Conservation (phyloP, 2,888 invertebrate genomes). For the Steinernema scapterisci region DNA sequence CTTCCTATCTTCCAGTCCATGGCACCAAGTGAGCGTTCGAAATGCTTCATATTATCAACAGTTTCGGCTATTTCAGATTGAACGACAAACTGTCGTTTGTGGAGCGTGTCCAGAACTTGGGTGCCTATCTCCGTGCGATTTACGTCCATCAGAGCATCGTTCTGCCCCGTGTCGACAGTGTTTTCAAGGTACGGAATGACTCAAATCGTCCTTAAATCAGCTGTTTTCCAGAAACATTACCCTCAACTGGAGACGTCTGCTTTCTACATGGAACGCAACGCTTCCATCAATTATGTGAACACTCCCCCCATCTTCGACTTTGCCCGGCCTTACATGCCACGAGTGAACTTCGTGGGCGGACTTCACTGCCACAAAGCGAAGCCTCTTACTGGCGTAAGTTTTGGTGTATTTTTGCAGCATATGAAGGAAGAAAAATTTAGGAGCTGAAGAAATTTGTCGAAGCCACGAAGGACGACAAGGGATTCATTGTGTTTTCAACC, state of each 20-base stretch:
- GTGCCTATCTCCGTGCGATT: slow-evolving; percentile 59
- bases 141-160: slow-evolving; percentile 66
- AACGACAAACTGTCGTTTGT: slow-evolving; percentile 63
- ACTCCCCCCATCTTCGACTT: slow-evolving; percentile 68
- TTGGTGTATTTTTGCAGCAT: background rate
- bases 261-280: slow-evolving; percentile 66
- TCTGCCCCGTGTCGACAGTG: slow-evolving; percentile 59
- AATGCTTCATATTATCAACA: background rate
- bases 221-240: background rate
- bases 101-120: slow-evolving; percentile 60
- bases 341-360: slow-evolving; percentile 67
- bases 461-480: slow-evolving; percentile 46
- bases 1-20: slow-evolving; percentile 66
- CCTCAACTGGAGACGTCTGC: slow-evolving; percentile 38
- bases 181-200: slow-evolving; percentile 51
- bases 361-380: slow-evolving; percentile 64
- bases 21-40: slow-evolving; percentile 56
- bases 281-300: slow-evolving; percentile 66
- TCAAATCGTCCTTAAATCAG: background rate
- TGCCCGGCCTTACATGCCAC: slow-evolving; percentile 65
- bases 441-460: slow-evolving; percentile 51
- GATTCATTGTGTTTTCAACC: slow-evolving; percentile 61
- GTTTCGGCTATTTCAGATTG: slow-evolving; percentile 43
- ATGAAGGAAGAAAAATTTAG: slow-evolving; percentile 40
- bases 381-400: slow-evolving; percentile 48